These are phyloP conservation scores for Holacanthus passer DNA, from an alignment of 2,113 vertebrate species.

Conservation along the genomic window DNA sequence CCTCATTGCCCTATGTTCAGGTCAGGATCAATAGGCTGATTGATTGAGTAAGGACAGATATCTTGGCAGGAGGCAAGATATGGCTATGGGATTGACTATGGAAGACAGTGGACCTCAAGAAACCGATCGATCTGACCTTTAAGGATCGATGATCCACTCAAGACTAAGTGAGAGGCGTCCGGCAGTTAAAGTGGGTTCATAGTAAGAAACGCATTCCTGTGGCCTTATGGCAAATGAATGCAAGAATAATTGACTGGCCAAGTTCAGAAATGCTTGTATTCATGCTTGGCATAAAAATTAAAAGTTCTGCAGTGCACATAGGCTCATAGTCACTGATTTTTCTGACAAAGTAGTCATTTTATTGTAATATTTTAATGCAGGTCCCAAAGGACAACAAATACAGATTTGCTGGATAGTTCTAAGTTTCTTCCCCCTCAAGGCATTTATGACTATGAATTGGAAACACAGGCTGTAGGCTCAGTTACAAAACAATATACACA, in stretches of 20 bases:
- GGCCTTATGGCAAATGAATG: conserved; percentile 28
- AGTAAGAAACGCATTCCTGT: conserved; percentile 30
- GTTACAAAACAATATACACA: conserved; percentile 42
- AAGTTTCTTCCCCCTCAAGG: conserved; percentile 6
- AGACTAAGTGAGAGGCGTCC: conserved; percentile 58
- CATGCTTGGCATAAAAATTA: too few species aligned
- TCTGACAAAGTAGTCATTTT: conserved; percentile 12
- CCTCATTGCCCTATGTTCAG: conserved; percentile 35
- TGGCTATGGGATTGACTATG: conserved; percentile 54
- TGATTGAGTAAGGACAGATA: conserved; percentile 67
- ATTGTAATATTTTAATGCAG: conserved; percentile 1
- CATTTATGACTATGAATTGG: conserved; percentile 34
- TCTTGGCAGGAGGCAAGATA: conserved; percentile 44
- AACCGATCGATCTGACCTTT: conserved; percentile 69
- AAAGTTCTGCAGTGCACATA: neutral
- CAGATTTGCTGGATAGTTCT: conserved; percentile 14
- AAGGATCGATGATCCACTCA: conserved; percentile 66
- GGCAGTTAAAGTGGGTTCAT: conserved; percentile 49
- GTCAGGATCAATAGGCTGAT: conserved; percentile 72
- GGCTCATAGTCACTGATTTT: neutral
- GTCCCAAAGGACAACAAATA: conserved; percentile 13
- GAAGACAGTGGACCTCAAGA: conserved; percentile 59
- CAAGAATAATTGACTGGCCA: conserved; percentile 4
- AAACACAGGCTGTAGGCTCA: neutral
- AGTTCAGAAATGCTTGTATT: neutral